A percentile compares a stretch with the other conserved stretches of the same genome.
Evolutionary conservation across 2,888 invertebrate genomes (phyloP).

Genomic region (Suillia variegata): DNA sequence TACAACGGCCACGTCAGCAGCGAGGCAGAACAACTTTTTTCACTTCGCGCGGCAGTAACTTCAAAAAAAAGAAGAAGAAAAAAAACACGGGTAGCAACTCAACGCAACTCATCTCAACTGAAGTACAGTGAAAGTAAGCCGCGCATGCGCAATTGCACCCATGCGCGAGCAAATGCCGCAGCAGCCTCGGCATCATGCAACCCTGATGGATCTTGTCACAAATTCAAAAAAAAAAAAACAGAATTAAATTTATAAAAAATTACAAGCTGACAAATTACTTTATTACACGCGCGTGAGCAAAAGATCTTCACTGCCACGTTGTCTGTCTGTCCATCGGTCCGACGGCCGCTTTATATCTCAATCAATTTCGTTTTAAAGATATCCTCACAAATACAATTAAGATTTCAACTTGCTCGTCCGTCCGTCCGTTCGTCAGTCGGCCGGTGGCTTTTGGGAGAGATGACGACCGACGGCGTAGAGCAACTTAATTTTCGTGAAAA

Average conservation of each 20-base stretch:
- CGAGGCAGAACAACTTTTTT: too few species aligned
- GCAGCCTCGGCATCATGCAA: neutral
- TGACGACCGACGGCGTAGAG: neutral
- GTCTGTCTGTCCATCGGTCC: too few species aligned
- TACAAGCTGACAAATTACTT: slow-evolving; percentile 31
- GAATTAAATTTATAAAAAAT: too few species aligned
- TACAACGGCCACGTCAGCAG: neutral
- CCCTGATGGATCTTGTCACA: slow-evolving; percentile 30
- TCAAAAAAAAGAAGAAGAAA: too few species aligned
- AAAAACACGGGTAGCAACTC: too few species aligned
- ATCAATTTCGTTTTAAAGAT: neutral
- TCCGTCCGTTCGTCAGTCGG: too few species aligned
- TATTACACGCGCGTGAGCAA: slow-evolving; percentile 20
- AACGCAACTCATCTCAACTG: too few species aligned
- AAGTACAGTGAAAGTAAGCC: slow-evolving; percentile 4
- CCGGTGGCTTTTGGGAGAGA: slow-evolving; percentile 17
- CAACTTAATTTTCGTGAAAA: neutral
- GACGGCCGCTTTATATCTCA: neutral
- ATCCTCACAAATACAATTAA: neutral
- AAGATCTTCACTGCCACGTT: neutral
- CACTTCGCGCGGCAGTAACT: too few species aligned
- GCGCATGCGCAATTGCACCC: neutral
- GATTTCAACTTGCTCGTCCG: slow-evolving; percentile 21
- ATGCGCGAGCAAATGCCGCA: neutral
- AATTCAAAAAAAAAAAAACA: too few species aligned